phyloP scores from a whole-genome alignment of 2,888 invertebrate genomes.

The Silvanus unidentatus region DNA sequence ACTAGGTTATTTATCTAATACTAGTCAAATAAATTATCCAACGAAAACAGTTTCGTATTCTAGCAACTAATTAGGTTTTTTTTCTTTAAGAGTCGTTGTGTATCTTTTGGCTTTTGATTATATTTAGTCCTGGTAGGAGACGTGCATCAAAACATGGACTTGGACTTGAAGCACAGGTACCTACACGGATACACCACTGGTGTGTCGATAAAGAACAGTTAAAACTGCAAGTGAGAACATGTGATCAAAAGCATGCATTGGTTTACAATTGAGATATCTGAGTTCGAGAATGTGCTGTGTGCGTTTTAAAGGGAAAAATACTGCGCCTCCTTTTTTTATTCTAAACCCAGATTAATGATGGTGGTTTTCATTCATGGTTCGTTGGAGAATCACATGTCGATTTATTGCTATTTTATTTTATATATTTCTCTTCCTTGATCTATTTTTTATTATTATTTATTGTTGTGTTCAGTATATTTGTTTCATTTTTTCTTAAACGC shows the following conservation, averaged over 20 bases:
- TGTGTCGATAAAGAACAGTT: conserved; percentile 28
- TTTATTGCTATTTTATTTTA: conserved; percentile 7
- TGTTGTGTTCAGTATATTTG: conserved; percentile 1
- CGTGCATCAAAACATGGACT: too few species aligned
- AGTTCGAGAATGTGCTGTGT: conserved; percentile 10
- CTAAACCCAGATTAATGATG: conserved; percentile 35
- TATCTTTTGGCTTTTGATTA: too few species aligned
- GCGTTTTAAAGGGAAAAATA: conserved; percentile 28
- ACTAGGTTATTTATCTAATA: too few species aligned
- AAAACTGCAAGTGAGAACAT: conserved; percentile 33
- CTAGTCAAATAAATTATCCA: too few species aligned
- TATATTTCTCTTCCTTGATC: conserved; percentile 18
- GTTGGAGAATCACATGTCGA: conserved; percentile 27
- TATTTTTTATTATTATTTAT: conserved; percentile 20
- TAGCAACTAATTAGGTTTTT: too few species aligned
- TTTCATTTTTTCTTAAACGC: conserved; percentile 33
- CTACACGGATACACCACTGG: conserved; percentile 18
- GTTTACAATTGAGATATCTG: conserved; percentile 38
- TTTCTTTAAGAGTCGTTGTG: too few species aligned
- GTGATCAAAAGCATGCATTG: conserved; percentile 28
- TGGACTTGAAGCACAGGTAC: too few species aligned
- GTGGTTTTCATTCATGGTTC: conserved; percentile 43
- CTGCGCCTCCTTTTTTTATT: conserved; percentile 34
- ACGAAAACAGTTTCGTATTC: too few species aligned
- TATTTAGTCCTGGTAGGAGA: too few species aligned